A percentile compares a stretch with the other conserved stretches of the same genome.
Conservation (phyloP, 1,140 invertebrate genomes). For the Procambarus clarkii region DNA sequence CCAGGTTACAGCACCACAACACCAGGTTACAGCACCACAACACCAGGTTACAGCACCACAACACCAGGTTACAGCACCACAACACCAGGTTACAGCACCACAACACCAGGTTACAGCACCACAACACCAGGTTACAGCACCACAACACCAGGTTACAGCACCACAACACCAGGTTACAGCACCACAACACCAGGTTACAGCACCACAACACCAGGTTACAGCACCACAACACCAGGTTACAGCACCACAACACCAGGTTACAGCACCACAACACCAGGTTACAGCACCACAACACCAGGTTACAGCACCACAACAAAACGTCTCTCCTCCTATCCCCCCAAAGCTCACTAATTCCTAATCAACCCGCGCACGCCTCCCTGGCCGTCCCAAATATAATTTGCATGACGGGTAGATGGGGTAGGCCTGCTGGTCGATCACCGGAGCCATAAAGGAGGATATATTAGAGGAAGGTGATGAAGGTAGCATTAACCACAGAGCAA, state of each 20-base stretch:
- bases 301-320: neutral
- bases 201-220: too few relatives aligned
- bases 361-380: neutral
- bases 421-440: neutral
- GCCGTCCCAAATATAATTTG: neutral
- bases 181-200: too few relatives aligned
- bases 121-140: too few relatives aligned
- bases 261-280: neutral
- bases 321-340: neutral
- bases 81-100: too few relatives aligned
- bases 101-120: too few relatives aligned
- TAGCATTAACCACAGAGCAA: too few relatives aligned
- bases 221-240: too few relatives aligned
- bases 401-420: slow-evolving; percentile 12
- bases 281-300: neutral
- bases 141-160: too few relatives aligned
- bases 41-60: neutral
- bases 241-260: too few relatives aligned
- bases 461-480: slow-evolving; percentile 19
- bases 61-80: neutral
- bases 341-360: too few relatives aligned
- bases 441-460: slow-evolving; percentile 12
- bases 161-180: too few relatives aligned
- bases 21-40: neutral
- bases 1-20: neutral